These are phyloP conservation scores for Rhagoletis pomonella DNA, from an alignment of 1,140 invertebrate genomes.

Conservation along the genomic window DNA sequence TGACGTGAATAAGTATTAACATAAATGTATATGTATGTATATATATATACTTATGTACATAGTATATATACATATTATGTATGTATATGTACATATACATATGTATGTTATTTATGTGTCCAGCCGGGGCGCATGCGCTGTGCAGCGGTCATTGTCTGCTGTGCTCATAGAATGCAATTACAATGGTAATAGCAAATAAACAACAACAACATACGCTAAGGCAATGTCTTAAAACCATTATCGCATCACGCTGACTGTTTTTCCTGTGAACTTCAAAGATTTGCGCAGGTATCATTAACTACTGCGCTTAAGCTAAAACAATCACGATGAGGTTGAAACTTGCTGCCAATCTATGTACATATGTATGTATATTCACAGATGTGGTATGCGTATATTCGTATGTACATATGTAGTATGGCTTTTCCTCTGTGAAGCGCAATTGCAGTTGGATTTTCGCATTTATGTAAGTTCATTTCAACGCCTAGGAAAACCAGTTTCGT, in stretches of 20 bases:
- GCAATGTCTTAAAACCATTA: neutral
- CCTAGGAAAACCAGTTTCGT: constrained; percentile 26
- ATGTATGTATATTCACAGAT: neutral
- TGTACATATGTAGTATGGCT: too few species aligned
- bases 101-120: constrained; percentile 16
- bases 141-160: constrained; percentile 1
- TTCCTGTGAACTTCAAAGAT: constrained; percentile 45
- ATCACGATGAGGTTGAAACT: neutral
- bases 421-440: constrained; percentile 5
- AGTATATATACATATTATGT: too few species aligned
- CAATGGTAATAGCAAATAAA: neutral
- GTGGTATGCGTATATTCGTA: too few species aligned
- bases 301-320: neutral
- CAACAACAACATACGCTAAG: neutral
- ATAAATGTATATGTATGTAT: neutral
- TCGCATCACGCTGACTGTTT: neutral
- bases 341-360: neutral
- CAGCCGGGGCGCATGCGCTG: neutral
- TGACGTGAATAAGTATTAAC: too few species aligned
- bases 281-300: neutral
- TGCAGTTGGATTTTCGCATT: constrained; percentile 36
- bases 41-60: too few species aligned
- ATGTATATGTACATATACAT: too few species aligned
- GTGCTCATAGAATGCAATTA: constrained; percentile 32
- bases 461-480: constrained; percentile 11